Percentiles rank a stretch among this genome's conserved stretches.
Evolutionary conservation across 2,113 vertebrate genomes (phyloP).

Genomic region (Nestor notabilis): DNA sequence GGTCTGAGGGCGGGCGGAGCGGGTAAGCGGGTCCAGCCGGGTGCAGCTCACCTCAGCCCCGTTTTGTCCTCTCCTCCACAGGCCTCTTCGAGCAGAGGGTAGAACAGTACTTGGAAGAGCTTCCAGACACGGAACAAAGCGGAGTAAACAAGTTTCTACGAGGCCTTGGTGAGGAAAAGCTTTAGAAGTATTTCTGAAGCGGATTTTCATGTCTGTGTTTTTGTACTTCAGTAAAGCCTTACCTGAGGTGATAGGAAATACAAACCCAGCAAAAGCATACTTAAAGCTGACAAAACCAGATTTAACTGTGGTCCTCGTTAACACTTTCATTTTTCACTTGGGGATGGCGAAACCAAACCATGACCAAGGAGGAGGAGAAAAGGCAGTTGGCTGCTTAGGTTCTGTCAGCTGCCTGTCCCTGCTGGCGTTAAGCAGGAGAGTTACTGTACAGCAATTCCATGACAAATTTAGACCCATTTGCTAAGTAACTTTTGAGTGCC

Average conservation of each 20-base stretch:
- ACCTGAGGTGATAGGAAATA: not conserved
- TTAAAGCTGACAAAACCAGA: not conserved
- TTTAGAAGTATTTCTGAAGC: not conserved
- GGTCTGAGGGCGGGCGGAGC: too few relatives aligned
- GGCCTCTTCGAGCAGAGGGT: constrained; percentile 96
- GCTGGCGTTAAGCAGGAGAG: not conserved
- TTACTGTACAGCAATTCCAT: not conserved
- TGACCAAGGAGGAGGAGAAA: accelerated
- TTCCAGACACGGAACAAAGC: constrained; percentile 96
- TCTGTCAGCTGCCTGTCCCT: not conserved
- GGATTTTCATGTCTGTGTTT: accelerated
- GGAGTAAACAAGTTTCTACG: constrained; percentile 97
- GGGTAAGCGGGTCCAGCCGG: accelerated
- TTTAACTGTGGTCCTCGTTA: not conserved
- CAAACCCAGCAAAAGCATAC: not conserved
- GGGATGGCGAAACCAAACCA: accelerated
- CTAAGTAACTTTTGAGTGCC: not conserved
- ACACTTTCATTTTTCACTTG: not conserved
- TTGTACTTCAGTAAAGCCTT: not conserved
- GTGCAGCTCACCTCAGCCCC: accelerated
- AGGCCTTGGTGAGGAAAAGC: constrained; percentile 87
- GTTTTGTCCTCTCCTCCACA: not conserved
- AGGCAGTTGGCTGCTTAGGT: accelerated
- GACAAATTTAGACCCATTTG: not conserved
- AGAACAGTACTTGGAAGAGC: constrained; percentile 96